Evolutionary conservation across 2,888 invertebrate species (phyloP), one percentile per base, ranked within the genome.

Genomic region (Miltochrista miniata): DNA sequence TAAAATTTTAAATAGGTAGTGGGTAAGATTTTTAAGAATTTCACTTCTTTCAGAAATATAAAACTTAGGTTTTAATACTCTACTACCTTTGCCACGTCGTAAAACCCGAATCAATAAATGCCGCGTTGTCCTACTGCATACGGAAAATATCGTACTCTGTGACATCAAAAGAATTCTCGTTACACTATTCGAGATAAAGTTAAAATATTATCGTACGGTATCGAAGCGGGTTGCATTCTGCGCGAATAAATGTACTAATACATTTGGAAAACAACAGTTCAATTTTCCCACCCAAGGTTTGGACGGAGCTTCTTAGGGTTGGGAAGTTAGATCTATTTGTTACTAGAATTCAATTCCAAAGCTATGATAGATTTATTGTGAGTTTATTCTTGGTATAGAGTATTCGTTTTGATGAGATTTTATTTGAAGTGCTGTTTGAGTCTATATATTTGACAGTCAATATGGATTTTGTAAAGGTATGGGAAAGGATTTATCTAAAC

Each of bases 151-250:
- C 31, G 31, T 76, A 64, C 54, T 52, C 80, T 81, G 64, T 64
- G 59, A 30, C 58, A 61, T 46, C 63, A 64, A 61, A 70, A 76
- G 74, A 75, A 79, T 79, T 77, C 85, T 81, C 78, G 83, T 84
- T 83, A 82, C 82, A 79, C 74, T 74, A 82, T 81, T 78, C 83
- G 75, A 85, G 87, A 87, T 88, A 88, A 83, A 85, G 87, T 81
- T 89, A 87, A 89, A 87, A 87, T 90, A 90, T 87, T 86, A 90
- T 88, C 88, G 84, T 74, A 62, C 70, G 55, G 78, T 76, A 87
- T 89, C 86, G 86, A 81, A 78, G 73, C 80, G 74, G 73, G 76
- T 70, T 74, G 74, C 79, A 79, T 76, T 79, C 69, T 76, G 78
- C 73, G 81, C 80, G 80, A 81, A 81, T 85, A 83, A 85, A 83